phyloP scores from a whole-genome alignment of 2,888 invertebrate species.

The Papilio gigon region DNA sequence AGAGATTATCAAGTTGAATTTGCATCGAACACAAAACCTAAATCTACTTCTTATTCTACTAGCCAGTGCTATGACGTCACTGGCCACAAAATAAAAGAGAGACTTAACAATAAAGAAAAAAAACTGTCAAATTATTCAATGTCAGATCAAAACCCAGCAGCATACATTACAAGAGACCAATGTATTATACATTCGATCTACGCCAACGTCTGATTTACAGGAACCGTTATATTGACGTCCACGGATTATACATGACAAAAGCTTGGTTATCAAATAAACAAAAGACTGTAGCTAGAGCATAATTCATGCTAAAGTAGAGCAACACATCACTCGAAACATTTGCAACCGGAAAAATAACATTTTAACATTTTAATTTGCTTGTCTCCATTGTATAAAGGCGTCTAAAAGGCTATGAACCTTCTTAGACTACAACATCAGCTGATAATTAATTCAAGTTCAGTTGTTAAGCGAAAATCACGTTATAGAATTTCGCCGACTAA shows the following conservation, averaged over 20 bases:
- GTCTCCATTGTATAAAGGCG: neutral
- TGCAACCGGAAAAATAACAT: neutral
- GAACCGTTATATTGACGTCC: conserved; percentile 43
- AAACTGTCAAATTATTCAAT: conserved; percentile 5
- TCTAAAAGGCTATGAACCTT: no score
- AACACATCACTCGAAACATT: neutral
- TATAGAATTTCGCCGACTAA: no score
- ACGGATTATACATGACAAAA: conserved; percentile 24
- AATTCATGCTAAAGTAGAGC: neutral
- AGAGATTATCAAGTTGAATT: no score
- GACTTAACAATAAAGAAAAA: neutral
- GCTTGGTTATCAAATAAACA: conserved; percentile 19
- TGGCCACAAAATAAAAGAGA: neutral
- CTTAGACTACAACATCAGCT: no score
- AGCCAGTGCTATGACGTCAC: no score
- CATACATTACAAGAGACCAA: neutral
- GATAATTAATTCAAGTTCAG: no score
- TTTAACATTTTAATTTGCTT: neutral
- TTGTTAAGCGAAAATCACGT: no score
- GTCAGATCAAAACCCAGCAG: neutral
- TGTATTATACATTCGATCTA: conserved; percentile 42
- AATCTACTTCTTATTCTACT: no score
- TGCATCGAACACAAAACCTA: no score
- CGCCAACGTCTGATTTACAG: conserved; percentile 43
- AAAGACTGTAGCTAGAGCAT: neutral